A percentile compares a stretch with the other conserved stretches of the same genome.
Evolutionary conservation across 2,888 invertebrate genomes (phyloP).

Genomic region (Rotaria magnacalcarata): DNA sequence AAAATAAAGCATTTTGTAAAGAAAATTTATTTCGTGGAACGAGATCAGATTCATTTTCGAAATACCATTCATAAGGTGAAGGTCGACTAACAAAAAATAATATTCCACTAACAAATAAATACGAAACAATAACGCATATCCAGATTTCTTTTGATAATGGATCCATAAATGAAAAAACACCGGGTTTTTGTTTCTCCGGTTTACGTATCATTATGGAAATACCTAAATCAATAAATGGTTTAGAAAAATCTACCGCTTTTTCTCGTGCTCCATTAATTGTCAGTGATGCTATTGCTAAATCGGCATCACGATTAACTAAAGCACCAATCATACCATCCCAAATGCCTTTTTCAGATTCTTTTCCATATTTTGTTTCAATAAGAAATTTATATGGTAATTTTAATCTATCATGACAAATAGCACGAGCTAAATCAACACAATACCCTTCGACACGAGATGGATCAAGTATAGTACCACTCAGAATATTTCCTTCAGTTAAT

Average conservation of each 20-base stretch:
- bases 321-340: constrained; percentile 46
- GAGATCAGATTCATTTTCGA: constrained; percentile 37
- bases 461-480: constrained; percentile 11
- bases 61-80: constrained; percentile 46
- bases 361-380: constrained; percentile 26
- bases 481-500: background rate
- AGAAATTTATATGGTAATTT: constrained; percentile 25
- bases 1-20: constrained; percentile 46
- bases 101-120: constrained; percentile 38
- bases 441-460: constrained; percentile 22
- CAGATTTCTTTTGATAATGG: constrained; percentile 42
- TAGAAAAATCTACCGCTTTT: constrained; percentile 47
- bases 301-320: constrained; percentile 66
- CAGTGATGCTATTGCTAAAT: constrained; percentile 57
- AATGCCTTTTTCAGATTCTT: constrained; percentile 15
- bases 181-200: constrained; percentile 47
- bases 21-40: constrained; percentile 39
- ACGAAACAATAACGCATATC: constrained; percentile 44
- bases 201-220: constrained; percentile 48
- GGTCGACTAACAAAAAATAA: constrained; percentile 42
- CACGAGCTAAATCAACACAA: background rate
- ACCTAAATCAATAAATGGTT: constrained; percentile 48
- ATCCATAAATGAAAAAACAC: constrained; percentile 20
- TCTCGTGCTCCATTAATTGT: constrained; percentile 47
- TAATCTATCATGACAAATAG: constrained; percentile 21